Base-by-base conservation (phyloP, 2,113 vertebrate species). In the Tautogolabrus adspersus region DNA sequence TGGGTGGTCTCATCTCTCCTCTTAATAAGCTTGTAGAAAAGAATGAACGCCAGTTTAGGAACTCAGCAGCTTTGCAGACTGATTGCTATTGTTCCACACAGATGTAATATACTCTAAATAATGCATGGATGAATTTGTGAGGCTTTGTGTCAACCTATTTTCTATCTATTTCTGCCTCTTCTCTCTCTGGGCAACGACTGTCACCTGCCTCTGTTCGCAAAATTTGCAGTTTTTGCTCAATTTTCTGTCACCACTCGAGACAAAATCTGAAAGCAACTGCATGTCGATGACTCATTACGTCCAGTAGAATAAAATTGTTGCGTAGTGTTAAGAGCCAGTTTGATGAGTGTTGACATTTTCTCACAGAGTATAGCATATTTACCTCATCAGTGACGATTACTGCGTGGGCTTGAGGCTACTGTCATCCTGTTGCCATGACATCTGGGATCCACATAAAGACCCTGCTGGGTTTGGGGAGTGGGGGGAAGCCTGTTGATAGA, bases 351-450 rank as follows among this genome's bases (percentile, higher is more conserved):
- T 77, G 83, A 79, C 67, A 78, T 68, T 6, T 40, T 23, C 58
- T 11, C 30, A 51, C 3, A 2, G 0, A 0, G 40, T 55, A 49
- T n/a, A 56, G 72, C 42, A 61, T 77, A 54, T 85, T 81, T 69
- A 81, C 75, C 75, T 88, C 84, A 82, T 79, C 64, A 5, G 38
- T 86, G 81, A 85, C 56, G 71, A 67, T 56, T 42, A n/a, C 75
- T 51, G 82, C 23, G 75, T 73, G 70, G 78, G 74, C 68, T 83
- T 12, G 55, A 76, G 52, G 83, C 49, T 72, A n/a, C 81, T 80
- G 84, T 83, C 75, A 65, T 46, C 66, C 70, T 82, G 90, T 91
- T 89, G 82, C 90, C 78, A 91, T 93, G 89, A 89, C 89, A 89
- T 81, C 85, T 85, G 86, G 84, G 81, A 69, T 78, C 42, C 63